phyloP scores from a whole-genome alignment of 2,888 invertebrate species.

The Busseola fusca region DNA sequence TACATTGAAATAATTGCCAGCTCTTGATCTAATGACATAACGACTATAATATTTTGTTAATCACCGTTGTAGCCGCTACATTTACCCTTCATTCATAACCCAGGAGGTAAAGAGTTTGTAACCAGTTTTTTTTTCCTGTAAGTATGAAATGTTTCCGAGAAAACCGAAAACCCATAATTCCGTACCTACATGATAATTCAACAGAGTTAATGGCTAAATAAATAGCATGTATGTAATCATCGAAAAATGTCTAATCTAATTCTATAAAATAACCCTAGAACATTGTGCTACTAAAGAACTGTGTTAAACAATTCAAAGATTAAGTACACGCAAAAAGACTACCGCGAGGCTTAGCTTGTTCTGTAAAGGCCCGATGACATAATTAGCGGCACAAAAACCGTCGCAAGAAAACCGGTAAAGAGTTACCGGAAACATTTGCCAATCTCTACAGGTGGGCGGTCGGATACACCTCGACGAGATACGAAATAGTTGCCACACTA shows the following conservation, averaged over 20 bases:
- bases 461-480: slow-evolving; percentile 59
- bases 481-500: slow-evolving; percentile 66
- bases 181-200: background rate
- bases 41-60: slow-evolving; percentile 22
- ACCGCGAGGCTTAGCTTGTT: slow-evolving; percentile 34
- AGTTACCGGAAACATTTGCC: slow-evolving; percentile 81
- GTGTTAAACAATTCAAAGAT: slow-evolving; percentile 38
- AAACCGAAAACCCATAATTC: background rate
- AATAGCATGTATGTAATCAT: slow-evolving; percentile 10
- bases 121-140: slow-evolving; percentile 13
- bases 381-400: slow-evolving; percentile 70
- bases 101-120: background rate
- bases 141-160: background rate
- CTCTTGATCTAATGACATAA: slow-evolving; percentile 43
- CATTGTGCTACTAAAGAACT: slow-evolving; percentile 43
- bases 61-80: slow-evolving; percentile 2
- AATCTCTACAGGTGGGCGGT: slow-evolving; percentile 76
- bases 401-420: slow-evolving; percentile 76
- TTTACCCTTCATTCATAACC: slow-evolving; percentile 15
- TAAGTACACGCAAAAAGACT: slow-evolving; percentile 41
- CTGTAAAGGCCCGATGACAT: slow-evolving; percentile 69
- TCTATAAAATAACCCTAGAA: background rate
- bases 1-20: slow-evolving; percentile 67
- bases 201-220: slow-evolving; percentile 17
- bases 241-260: background rate